These are phyloP conservation scores for Pyrocoelia pectoralis DNA, from an alignment of 2,888 invertebrate genomes.

Conservation along the genomic window DNA sequence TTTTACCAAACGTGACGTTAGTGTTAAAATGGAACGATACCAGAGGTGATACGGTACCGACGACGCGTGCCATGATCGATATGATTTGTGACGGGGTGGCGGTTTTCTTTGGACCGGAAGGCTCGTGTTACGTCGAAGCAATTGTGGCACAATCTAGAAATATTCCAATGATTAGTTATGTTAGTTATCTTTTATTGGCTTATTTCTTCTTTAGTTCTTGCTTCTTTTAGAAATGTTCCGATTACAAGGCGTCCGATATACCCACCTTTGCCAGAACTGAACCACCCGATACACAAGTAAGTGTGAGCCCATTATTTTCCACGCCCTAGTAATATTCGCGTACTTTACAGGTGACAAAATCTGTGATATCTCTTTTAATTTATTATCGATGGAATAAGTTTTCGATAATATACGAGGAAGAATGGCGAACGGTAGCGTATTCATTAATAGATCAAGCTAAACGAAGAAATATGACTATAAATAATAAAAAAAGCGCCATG, in stretches of 20 bases:
- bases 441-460: slow-evolving; percentile 80
- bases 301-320: slow-evolving; percentile 22
- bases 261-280: slow-evolving; percentile 93
- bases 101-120: slow-evolving; percentile 96
- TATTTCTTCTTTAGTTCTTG: background rate
- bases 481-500: slow-evolving; percentile 75
- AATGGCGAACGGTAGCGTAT: slow-evolving; percentile 83
- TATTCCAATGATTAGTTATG: slow-evolving; percentile 97
- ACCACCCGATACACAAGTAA: slow-evolving; percentile 91
- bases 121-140: slow-evolving; percentile 93
- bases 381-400: slow-evolving; percentile 96
- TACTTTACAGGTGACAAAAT: slow-evolving; percentile 84
- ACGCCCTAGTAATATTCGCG: background rate
- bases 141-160: slow-evolving; percentile 93
- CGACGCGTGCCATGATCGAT: slow-evolving; percentile 85
- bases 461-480: slow-evolving; percentile 82
- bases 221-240: slow-evolving; percentile 87
- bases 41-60: slow-evolving; percentile 82
- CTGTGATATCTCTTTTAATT: slow-evolving; percentile 87
- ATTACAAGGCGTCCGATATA: slow-evolving; percentile 85
- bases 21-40: slow-evolving; percentile 84
- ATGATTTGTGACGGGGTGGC: slow-evolving; percentile 91
- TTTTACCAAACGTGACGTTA: slow-evolving; percentile 79
- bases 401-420: slow-evolving; percentile 84
- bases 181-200: slow-evolving; percentile 63